These are phyloP conservation scores for Zonitis immaculata DNA, from an alignment of 2,888 invertebrate species.

Conservation along the genomic window DNA sequence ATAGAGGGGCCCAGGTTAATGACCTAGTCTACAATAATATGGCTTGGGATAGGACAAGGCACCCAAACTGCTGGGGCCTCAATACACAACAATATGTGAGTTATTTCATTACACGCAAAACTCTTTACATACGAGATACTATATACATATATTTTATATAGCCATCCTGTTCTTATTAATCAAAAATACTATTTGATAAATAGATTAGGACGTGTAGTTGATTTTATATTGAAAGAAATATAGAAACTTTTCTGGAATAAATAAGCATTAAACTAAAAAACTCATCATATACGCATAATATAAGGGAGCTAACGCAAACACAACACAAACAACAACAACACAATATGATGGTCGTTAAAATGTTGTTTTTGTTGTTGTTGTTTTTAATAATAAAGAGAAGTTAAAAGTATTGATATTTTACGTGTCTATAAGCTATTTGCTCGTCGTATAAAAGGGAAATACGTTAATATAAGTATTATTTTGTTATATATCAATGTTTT, in stretches of 20 bases:
- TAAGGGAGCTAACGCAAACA: slow-evolving; percentile 25
- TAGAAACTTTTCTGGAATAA: slow-evolving; percentile 11
- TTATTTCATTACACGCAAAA: slow-evolving; percentile 21
- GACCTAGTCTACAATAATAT: slow-evolving; percentile 43
- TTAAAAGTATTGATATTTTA: slow-evolving; percentile 29
- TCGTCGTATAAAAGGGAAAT: not conserved
- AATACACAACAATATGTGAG: slow-evolving; percentile 15
- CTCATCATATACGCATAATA: slow-evolving; percentile 14
- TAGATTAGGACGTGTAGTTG: slow-evolving; percentile 9
- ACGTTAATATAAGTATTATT: slow-evolving; percentile 1
- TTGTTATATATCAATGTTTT: not conserved
- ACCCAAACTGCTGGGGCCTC: slow-evolving; percentile 33
- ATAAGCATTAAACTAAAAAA: slow-evolving; percentile 14
- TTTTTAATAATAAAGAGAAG: slow-evolving; percentile 14
- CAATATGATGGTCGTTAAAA: slow-evolving; percentile 26
- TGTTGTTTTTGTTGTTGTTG: no score
- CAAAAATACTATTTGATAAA: not conserved
- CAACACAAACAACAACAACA: no score
- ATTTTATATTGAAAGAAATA: no score
- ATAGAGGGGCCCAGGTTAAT: slow-evolving; percentile 43
- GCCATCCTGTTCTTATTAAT: slow-evolving; percentile 12
- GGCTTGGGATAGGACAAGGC: slow-evolving; percentile 47
- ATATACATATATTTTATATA: not conserved
- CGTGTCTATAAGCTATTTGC: slow-evolving; percentile 22
- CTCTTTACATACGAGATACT: not conserved